phyloP scores from a whole-genome alignment of 2,113 vertebrate species.

The Xyliphius kryptos region DNA sequence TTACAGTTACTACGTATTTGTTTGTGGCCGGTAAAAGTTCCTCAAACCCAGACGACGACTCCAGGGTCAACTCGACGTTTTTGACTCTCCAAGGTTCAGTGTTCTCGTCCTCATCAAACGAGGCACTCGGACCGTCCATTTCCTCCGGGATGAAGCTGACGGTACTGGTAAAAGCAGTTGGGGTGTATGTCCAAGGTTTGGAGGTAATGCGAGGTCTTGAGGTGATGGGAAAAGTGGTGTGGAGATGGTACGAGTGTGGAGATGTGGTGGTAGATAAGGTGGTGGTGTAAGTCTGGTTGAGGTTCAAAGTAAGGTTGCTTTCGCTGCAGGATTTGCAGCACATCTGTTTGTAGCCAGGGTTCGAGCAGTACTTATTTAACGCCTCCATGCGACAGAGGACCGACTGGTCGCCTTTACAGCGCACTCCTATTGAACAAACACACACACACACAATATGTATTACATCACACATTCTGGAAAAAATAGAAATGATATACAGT shows the following conservation, averaged over 20 bases:
- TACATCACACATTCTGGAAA: no score
- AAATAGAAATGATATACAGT: no score
- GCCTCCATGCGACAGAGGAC: slow-evolving; percentile 85
- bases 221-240: slow-evolving; percentile 7
- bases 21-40: slow-evolving; percentile 8
- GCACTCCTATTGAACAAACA: no score
- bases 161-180: slow-evolving; percentile 20
- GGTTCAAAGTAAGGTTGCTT: slow-evolving; percentile 47
- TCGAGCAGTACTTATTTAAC: slow-evolving; percentile 81
- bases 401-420: slow-evolving; percentile 87
- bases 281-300: slow-evolving; percentile 25
- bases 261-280: slow-evolving; percentile 50
- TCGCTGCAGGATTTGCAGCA: slow-evolving; percentile 84
- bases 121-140: slow-evolving; percentile 22
- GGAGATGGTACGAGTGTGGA: slow-evolving; percentile 20
- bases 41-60: slow-evolving; percentile 7
- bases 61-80: neutral
- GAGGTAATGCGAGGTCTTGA: no score
- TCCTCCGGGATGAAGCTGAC: slow-evolving; percentile 1
- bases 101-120: slow-evolving; percentile 29
- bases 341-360: slow-evolving; percentile 77
- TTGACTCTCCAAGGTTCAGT: slow-evolving; percentile 4
- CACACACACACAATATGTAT: no score
- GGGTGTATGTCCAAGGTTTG: neutral
- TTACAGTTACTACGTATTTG: neutral